These are phyloP conservation scores for Notiomystis cincta DNA, from an alignment of 2,113 vertebrate genomes.

Conservation along the genomic window DNA sequence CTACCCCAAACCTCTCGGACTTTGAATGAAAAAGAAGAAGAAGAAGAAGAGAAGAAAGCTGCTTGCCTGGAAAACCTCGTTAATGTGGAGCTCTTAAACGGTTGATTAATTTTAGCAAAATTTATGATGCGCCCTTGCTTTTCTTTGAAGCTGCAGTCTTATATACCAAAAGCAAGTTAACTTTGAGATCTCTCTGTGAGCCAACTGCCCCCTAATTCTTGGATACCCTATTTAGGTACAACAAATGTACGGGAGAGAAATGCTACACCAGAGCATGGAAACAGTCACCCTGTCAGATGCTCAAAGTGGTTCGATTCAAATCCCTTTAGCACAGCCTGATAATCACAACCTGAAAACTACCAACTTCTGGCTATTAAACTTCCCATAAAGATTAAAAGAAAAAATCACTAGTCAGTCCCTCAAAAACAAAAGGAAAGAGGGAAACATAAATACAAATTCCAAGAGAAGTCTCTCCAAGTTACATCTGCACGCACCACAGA, in stretches of 20 bases:
- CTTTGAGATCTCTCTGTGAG: constrained; percentile 25
- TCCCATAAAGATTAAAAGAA: neutral
- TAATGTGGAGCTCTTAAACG: constrained; percentile 90
- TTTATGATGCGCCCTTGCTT: constrained; percentile 70
- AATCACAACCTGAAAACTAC: neutral
- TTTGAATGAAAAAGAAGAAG: constrained; percentile 54
- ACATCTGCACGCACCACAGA: neutral
- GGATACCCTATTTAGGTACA: neutral
- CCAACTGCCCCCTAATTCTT: neutral
- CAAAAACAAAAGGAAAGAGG: neutral
- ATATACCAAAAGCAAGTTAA: constrained; percentile 58
- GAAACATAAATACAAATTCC: neutral
- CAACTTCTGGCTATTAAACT: constrained; percentile 24
- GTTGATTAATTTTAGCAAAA: constrained; percentile 95
- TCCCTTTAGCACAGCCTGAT: neutral
- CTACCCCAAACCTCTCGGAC: constrained; percentile 48
- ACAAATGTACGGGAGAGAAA: neutral
- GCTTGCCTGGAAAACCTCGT: constrained; percentile 87
- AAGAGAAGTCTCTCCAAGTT: neutral
- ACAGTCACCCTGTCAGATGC: neutral
- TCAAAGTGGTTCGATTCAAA: neutral
- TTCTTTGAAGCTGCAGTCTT: constrained; percentile 49
- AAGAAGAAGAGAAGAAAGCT: constrained; percentile 72
- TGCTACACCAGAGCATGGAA: neutral
- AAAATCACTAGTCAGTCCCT: neutral